Base-by-base conservation (phyloP, 2,797 vertebrate genomes). In the Scomberomorus guttatus region DNA sequence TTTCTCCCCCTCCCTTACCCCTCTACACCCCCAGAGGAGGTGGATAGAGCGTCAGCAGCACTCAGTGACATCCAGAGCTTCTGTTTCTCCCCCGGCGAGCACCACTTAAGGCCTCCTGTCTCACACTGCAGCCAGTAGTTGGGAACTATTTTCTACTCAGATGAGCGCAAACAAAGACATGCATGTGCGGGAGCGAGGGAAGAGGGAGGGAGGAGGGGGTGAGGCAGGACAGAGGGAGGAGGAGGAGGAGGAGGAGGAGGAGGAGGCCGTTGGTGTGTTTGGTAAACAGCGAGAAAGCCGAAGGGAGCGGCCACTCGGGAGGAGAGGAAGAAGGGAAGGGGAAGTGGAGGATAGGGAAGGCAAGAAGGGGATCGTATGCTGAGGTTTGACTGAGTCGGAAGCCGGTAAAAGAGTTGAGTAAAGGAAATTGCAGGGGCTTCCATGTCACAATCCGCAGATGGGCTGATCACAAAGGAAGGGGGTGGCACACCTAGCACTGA, bases 101-200 rank as follows among this genome's bases (percentile, higher is more conserved):
- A 84, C 74, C 88, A 88, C 91, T 90, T 82, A 80, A 87, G 87
- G 84, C 80, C 90, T 88, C 80, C 81, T 84, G 81, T 90, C 87
- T 91, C 81, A 85, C 87, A 74, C 83, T 83, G 88, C 84, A 80
- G 85, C 79, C 63, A 51, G 62, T 80, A 69, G 85, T 84, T 90
- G 81, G 74, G 73, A 79, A 89, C 81, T 79, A 85, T 93, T 94
- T 95, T 95, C 91, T 93, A 91, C 87, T 92, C 89, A 92, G 90
- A 93, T 90, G 93, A 92, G 85, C 80, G 42, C 87, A 91, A 92
- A 95, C 94, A 95, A 95, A 94, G 92, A 87, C 69, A 18, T 90
- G 89, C 83, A 92, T 86, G 91, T 87, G 79, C 80, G 50, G 75
- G 83, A 82, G 82, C 54, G 67, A 84, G 75, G 46, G 56, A 46